Evolutionary conservation across 2,797 vertebrate species (phyloP), one percentile per base, ranked within the genome.

Genomic region (Eulemur mongoz): DNA sequence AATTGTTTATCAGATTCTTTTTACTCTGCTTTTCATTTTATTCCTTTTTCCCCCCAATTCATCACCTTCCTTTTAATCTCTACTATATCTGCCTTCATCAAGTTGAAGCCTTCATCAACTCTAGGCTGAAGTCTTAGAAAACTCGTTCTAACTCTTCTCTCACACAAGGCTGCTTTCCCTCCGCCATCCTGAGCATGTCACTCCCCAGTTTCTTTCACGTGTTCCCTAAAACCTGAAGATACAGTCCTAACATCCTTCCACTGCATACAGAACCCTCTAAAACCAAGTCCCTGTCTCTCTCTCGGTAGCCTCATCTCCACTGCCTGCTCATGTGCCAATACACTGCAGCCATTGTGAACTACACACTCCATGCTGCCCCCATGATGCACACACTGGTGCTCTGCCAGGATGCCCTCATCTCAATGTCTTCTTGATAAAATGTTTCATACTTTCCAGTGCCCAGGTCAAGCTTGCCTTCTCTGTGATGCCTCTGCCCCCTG

Each of bases 21-120:
- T 91, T 73, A 85, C 59, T 93, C n/a, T 85, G 38, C n/a, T 79
- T 84, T 83, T 54, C 48, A 82, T 82, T 89, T 91, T 82, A 81
- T 63, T 83, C 27, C 73, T 75, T 75, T 76, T 63, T 8, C 1
- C 12, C 23, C 22, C n/a, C 45, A 75, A 6, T 50, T 75, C 30
- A 76, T 65, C 67, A 82, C 10, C 38, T 9, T 91, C 50, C 54
- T 87, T 95, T 82, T 88, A 48, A 88, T 88, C 15, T 15, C 50
- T 88, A 63, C n/a, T 43, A 23, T 63, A 79, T 69, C 45, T 93
- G 43, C 45, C 63, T 73, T 65, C 43, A 10, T 45, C 43, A 45
- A n/a, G 57, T 45, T 91, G 35, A 83, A 59, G 57, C 10, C 65
- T 79, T 70, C 40, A n/a, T 83, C 76, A 50, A 50, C 48, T 83